Evolutionary conservation across 2,113 vertebrate genomes (phyloP).

Genomic region (sheep (Ovis aries)): DNA sequence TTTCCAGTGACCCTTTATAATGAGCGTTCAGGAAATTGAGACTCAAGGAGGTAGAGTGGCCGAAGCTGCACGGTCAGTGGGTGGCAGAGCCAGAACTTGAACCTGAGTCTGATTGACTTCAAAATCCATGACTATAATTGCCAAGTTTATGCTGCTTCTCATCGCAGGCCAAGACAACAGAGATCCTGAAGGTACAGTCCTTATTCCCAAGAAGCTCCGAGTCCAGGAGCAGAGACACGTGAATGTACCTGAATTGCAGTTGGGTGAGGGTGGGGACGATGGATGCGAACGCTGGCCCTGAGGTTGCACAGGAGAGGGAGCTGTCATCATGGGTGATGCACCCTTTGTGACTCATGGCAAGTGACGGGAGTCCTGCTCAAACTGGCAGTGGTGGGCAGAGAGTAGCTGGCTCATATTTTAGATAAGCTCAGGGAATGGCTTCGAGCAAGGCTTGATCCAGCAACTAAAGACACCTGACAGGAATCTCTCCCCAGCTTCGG

Average conservation of each 20-base stretch:
- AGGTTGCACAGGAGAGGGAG: background rate
- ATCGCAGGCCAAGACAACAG: background rate
- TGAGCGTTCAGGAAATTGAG: background rate
- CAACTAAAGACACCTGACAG: background rate
- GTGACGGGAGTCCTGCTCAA: background rate
- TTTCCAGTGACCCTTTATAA: background rate
- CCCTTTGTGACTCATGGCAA: background rate
- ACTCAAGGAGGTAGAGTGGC: background rate
- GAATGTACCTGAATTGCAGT: rapidly evolving
- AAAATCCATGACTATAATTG: background rate
- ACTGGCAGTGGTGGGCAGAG: background rate
- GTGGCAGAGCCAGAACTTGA: background rate
- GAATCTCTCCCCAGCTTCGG: background rate
- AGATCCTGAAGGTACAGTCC: background rate
- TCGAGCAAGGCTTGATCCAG: background rate
- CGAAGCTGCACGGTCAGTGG: background rate
- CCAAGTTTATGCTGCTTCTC: background rate
- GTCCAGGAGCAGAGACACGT: background rate
- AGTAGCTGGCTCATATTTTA: background rate
- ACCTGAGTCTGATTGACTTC: background rate
- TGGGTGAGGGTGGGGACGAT: no score
- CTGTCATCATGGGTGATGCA: background rate
- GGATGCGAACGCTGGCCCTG: rapidly evolving
- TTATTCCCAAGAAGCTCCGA: background rate
- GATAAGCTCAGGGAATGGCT: background rate